A percentile compares a stretch with the other conserved stretches of the same genome.
Conservation (phyloP, 2,113 vertebrate genomes). For the Puffinus mauretanicus region DNA sequence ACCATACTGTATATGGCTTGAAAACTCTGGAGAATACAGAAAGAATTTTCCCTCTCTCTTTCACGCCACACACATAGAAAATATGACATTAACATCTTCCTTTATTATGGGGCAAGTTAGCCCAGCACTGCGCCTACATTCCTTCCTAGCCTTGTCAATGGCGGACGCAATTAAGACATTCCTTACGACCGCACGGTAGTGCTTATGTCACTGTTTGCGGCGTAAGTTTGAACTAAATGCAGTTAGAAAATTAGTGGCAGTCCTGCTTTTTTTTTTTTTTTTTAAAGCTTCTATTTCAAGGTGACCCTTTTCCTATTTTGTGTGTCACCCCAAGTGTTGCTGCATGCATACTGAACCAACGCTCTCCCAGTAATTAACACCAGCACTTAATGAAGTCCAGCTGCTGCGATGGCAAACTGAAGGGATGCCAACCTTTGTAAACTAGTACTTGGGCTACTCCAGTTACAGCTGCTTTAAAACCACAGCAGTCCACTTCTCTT, state of each 20-base stretch:
- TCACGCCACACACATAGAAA: background rate
- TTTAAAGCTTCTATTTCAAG: slow-evolving; percentile 79
- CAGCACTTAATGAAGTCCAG: slow-evolving; percentile 97
- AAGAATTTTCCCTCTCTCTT: background rate
- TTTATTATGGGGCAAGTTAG: background rate
- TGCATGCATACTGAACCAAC: slow-evolving; percentile 76
- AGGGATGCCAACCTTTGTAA: slow-evolving; percentile 81
- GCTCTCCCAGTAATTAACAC: slow-evolving; percentile 96
- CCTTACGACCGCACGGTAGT: background rate
- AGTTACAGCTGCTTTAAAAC: slow-evolving; percentile 40
- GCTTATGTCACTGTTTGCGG: background rate
- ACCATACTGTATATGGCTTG: background rate
- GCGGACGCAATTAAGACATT: background rate
- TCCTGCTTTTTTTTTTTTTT: background rate
- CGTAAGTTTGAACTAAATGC: background rate
- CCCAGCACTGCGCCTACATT: background rate
- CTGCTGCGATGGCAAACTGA: slow-evolving; percentile 86
- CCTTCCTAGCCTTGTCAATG: background rate
- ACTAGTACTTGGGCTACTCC: slow-evolving; percentile 28
- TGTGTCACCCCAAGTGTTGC: slow-evolving; percentile 76
- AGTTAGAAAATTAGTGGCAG: background rate
- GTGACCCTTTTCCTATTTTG: slow-evolving; percentile 79
- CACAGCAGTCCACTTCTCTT: slow-evolving; percentile 33
- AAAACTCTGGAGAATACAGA: slow-evolving; percentile 32
- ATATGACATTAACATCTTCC: background rate